These are phyloP conservation scores for Vanessa tameamea DNA, from an alignment of 1,140 invertebrate genomes.

Conservation along the genomic window DNA sequence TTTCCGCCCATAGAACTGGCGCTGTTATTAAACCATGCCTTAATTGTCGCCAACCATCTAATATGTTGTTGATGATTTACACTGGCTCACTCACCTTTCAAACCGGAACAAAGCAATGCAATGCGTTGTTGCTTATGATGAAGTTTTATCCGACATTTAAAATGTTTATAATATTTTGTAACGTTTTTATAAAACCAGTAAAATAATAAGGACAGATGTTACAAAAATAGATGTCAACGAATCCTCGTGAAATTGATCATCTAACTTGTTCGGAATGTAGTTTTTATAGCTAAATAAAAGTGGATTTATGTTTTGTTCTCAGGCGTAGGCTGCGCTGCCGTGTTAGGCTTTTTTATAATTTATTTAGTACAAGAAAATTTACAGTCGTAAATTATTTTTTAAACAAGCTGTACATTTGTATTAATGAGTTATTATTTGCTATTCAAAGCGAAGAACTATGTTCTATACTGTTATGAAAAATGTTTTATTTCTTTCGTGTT, in stretches of 20 bases:
- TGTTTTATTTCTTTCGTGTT: too few species aligned
- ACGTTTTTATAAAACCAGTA: too few species aligned
- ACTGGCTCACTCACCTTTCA: too few species aligned
- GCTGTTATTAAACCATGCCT: too few species aligned
- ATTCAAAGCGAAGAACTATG: neutral
- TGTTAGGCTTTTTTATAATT: constrained; percentile 1
- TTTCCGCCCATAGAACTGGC: too few species aligned
- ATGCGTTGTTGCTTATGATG: too few species aligned
- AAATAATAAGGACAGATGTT: neutral
- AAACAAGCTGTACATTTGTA: neutral
- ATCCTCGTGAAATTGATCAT: neutral
- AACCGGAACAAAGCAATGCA: too few species aligned
- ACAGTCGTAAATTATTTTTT: neutral
- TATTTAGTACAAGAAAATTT: neutral
- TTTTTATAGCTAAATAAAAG: neutral
- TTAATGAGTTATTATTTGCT: neutral
- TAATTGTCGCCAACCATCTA: too few species aligned
- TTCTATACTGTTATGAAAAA: too few species aligned
- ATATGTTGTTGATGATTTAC: too few species aligned
- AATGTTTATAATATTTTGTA: too few species aligned
- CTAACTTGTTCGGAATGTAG: constrained; percentile 1
- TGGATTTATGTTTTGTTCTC: neutral
- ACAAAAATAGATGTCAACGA: neutral
- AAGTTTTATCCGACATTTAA: too few species aligned
- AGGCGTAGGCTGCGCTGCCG: neutral